These are phyloP conservation scores for Camponotus vicinus DNA, from an alignment of 1,140 invertebrate genomes.

Conservation along the genomic window DNA sequence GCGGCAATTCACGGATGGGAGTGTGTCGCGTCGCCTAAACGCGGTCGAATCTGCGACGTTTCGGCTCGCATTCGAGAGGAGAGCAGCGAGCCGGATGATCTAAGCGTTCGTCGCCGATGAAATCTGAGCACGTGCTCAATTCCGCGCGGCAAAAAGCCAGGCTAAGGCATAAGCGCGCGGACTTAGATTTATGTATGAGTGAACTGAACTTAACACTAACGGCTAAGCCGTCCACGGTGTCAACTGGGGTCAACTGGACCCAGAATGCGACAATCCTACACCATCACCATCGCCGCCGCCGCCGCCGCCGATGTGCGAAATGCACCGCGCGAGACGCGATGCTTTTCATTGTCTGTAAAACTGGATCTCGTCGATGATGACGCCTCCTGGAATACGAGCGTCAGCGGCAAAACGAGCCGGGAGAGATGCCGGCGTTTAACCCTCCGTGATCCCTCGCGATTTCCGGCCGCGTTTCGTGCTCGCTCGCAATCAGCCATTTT, in stretches of 20 bases:
- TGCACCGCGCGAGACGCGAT: constrained; percentile 63
- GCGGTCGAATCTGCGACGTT: constrained; percentile 69
- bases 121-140: constrained; percentile 86
- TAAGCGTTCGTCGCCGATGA: constrained; percentile 82
- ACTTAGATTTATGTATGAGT: constrained; percentile 85
- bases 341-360: constrained; percentile 68
- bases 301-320: constrained; percentile 68
- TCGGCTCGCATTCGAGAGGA: constrained; percentile 61
- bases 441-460: constrained; percentile 34
- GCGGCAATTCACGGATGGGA: constrained; percentile 52
- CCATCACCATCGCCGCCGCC: constrained; percentile 34
- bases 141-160: constrained; percentile 67
- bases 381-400: constrained; percentile 62
- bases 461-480: constrained; percentile 37
- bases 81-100: constrained; percentile 79
- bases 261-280: constrained; percentile 86
- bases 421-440: constrained; percentile 59
- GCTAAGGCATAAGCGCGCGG: constrained; percentile 81
- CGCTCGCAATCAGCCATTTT: constrained; percentile 56
- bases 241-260: constrained; percentile 86
- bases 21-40: constrained; percentile 56
- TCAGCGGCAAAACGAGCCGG: constrained; percentile 27
- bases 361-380: constrained; percentile 75
- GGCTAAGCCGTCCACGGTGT: constrained; percentile 85
- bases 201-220: constrained; percentile 85